Evolutionary conservation across 2,797 vertebrate genomes (phyloP), one percentile per base, ranked within the genome.

Genomic region (Mico argentatus): DNA sequence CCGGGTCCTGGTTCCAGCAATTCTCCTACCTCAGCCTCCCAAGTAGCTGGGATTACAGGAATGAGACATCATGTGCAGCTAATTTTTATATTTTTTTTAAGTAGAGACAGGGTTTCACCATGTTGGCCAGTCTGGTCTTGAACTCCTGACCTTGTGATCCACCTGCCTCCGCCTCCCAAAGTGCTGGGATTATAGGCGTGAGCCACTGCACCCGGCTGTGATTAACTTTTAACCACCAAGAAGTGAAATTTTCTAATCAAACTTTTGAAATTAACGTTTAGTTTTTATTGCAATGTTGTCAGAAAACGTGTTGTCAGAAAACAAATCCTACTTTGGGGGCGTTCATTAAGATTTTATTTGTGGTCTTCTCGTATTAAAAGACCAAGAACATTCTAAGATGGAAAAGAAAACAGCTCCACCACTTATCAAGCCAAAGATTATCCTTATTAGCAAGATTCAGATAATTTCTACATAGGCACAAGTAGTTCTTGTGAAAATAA

Each of bases 51-150:
- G n/a, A 36, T n/a, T 20, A 70, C n/a, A 70, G n/a, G 67, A 19
- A 36, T 1, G 4, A 1, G 4, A 7, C 33, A 70, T n/a, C n/a
- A 70, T 2, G 19, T 7, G 4, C 4, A 8, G 67, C 17, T 70
- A 70, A 20, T 36, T 70, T 70, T 36, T 36, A 7, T 70, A 36
- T 36, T 36, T 36, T 52, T 52, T 52, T 52, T 2, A 20, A 19
- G 9, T 70, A 70, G 67, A 70, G n/a, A n/a, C 2, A 4, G 19
- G n/a, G n/a, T 36, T 36, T 70, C 67, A 20, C n/a, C 67, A 36
- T 19, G 15, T 70, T 36, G 67, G 33, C 67, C 67, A 36, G 67
- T 14, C 17, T 70, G 4, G 67, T 36, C n/a, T 70, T 19, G 8
- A 70, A 2, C 67, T 10, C 67, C 19, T 70, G 67, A 36, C 17